These are phyloP conservation scores for Sebastes vulpes DNA, from an alignment of 2,797 vertebrate species.

Conservation along the genomic window DNA sequence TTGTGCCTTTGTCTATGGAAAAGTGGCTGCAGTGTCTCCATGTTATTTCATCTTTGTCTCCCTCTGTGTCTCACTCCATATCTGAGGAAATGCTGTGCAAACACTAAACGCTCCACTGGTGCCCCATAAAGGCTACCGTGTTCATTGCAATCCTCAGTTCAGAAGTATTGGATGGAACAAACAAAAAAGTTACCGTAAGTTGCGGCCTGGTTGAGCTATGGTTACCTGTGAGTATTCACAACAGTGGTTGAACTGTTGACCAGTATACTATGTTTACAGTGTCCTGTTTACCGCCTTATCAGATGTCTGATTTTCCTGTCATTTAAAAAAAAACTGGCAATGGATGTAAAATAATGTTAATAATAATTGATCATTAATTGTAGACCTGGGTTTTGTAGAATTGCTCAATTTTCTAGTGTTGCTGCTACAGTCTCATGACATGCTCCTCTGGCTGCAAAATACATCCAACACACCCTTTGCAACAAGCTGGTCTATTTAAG, in stretches of 20 bases:
- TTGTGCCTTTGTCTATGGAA: conserved; percentile 61
- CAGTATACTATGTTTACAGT: too few relatives aligned
- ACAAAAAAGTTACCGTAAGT: background rate
- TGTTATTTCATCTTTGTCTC: conserved; percentile 43
- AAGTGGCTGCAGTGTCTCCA: conserved; percentile 17
- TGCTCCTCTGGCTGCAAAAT: background rate
- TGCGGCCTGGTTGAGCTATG: too few relatives aligned
- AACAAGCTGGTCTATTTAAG: background rate
- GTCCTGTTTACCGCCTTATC: accelerated
- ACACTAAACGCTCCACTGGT: background rate
- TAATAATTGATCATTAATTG: background rate
- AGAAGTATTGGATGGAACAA: background rate
- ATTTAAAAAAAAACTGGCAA: background rate
- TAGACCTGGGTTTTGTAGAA: background rate
- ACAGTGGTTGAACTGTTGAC: background rate
- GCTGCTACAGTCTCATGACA: background rate
- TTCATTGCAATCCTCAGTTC: background rate
- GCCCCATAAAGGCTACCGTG: background rate
- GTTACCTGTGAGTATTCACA: background rate
- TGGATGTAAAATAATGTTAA: background rate
- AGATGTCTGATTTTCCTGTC: background rate
- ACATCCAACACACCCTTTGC: background rate
- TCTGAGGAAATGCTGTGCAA: conserved; percentile 81
- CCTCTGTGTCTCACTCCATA: conserved; percentile 20
- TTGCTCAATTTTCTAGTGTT: background rate